Percentiles rank a stretch among this genome's conserved stretches.
These are phyloP conservation scores for Chrysocyon brachyurus DNA, from an alignment of 2,797 vertebrate genomes.

Conservation along the genomic window DNA sequence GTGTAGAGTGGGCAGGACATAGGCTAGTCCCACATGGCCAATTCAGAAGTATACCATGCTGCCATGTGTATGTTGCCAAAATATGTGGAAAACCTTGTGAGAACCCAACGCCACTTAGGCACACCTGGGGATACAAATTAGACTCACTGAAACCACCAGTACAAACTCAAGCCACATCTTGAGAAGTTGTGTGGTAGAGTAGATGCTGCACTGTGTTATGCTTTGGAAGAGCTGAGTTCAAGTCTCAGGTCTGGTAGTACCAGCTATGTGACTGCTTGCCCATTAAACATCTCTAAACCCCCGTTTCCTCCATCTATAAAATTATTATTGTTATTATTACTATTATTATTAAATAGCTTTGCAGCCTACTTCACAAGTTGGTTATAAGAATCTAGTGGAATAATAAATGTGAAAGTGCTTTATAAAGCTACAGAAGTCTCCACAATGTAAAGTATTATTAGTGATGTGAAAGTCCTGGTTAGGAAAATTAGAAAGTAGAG, in stretches of 20 bases:
- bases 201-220: background rate
- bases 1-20: background rate
- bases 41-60: background rate
- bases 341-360: background rate
- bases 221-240: background rate
- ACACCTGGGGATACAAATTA: background rate
- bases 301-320: background rate
- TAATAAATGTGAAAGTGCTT: background rate
- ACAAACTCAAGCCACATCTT: background rate
- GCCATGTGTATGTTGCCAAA: background rate
- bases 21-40: background rate
- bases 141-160: background rate
- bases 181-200: background rate
- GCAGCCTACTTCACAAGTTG: background rate
- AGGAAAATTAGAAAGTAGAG: background rate
- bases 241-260: background rate
- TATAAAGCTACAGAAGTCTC: background rate
- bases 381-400: background rate
- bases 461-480: background rate
- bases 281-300: background rate
- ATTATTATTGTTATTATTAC: background rate
- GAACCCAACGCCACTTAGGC: background rate
- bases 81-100: slow-evolving; percentile 19
- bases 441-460: background rate
- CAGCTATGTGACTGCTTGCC: background rate